A percentile compares a stretch with the other conserved stretches of the same genome.
These are phyloP conservation scores for Cryptomyrus ogoouensis DNA, from an alignment of 2,113 vertebrate genomes.

Conservation along the genomic window DNA sequence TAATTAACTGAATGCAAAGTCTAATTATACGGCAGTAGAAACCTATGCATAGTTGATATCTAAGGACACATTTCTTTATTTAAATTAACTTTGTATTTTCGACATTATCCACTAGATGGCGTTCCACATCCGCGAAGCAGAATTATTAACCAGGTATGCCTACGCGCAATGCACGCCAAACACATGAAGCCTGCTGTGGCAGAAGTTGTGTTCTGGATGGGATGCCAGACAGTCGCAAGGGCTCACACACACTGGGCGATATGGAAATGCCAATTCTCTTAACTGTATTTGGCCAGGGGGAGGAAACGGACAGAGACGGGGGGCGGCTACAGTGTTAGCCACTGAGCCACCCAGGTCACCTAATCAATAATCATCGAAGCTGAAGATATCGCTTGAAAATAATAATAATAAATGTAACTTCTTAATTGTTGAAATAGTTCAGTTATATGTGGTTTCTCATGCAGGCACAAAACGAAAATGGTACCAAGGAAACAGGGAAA, in stretches of 20 bases:
- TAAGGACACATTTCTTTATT: neutral
- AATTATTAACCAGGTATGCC: neutral
- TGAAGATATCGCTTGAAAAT: neutral
- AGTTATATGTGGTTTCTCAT: neutral
- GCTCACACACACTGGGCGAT: neutral
- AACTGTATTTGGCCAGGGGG: neutral
- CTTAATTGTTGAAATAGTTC: neutral
- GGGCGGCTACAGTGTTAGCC: neutral
- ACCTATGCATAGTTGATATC: neutral
- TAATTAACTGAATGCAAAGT: neutral
- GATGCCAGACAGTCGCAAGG: neutral
- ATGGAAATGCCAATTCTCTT: neutral
- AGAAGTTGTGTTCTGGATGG: neutral
- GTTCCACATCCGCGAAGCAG: neutral
- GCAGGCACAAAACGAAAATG: neutral
- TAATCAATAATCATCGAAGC: neutral
- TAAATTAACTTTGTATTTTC: neutral
- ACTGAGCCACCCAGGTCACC: neutral
- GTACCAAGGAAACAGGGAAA: neutral
- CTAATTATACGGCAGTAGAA: neutral
- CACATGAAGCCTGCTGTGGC: no score
- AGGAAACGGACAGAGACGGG: neutral
- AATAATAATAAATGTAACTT: neutral
- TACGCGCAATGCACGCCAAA: neutral
- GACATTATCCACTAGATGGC: conserved; percentile 41